Evolutionary conservation across 2,888 invertebrate genomes (phyloP).

Genomic region (Sympetrum striolatum): DNA sequence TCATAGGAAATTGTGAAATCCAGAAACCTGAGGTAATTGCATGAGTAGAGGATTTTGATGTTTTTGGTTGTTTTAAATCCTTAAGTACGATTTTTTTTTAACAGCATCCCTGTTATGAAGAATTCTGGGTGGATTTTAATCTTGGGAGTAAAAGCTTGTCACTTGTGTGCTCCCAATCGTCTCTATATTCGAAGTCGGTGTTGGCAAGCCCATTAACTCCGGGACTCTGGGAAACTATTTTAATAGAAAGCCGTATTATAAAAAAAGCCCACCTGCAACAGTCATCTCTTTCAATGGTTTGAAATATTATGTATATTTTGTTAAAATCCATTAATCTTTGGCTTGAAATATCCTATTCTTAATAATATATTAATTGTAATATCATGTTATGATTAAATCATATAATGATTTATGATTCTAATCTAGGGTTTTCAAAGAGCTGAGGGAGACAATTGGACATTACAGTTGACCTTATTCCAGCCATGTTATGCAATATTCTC

Average conservation of each 20-base stretch:
- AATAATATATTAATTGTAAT: too few relatives aligned
- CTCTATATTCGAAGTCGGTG: neutral
- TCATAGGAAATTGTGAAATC: slow-evolving; percentile 11
- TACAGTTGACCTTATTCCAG: neutral
- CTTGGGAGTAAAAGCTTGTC: slow-evolving; percentile 11
- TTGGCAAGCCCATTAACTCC: neutral
- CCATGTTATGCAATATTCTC: neutral
- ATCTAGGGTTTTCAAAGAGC: neutral
- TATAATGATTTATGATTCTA: neutral
- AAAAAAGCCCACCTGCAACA: neutral
- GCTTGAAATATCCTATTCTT: too few relatives aligned
- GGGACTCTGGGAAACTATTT: slow-evolving; percentile 12
- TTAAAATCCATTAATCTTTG: too few relatives aligned
- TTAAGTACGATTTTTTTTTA: too few relatives aligned
- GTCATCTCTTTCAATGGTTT: neutral
- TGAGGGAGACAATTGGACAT: neutral
- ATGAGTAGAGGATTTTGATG: neutral
- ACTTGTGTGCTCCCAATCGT: slow-evolving; percentile 17
- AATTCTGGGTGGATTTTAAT: slow-evolving; percentile 23
- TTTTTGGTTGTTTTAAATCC: neutral
- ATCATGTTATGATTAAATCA: too few relatives aligned
- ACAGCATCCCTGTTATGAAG: slow-evolving; percentile 2
- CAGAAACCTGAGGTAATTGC: slow-evolving; percentile 8
- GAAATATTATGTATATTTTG: neutral
- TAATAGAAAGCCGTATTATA: neutral